These are phyloP conservation scores for Myotis daubentonii DNA, from an alignment of 2,797 vertebrate genomes.

Conservation along the genomic window DNA sequence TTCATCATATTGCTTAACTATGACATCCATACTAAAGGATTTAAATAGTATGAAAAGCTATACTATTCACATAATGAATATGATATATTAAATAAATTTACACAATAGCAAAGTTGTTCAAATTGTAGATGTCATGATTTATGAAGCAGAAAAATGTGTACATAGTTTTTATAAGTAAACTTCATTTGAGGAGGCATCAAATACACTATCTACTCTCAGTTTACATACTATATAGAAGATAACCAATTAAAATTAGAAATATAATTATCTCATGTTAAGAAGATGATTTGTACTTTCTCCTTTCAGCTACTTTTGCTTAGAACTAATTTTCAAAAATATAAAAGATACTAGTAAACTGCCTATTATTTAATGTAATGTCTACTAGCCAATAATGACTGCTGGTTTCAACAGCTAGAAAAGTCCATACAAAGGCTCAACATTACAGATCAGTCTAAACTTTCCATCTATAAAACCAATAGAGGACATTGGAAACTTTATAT, in stretches of 20 bases:
- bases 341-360: not conserved
- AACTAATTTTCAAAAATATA: not conserved
- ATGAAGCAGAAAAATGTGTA: not conserved
- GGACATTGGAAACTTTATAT: not conserved
- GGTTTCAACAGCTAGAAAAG: not conserved
- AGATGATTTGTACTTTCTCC: not conserved
- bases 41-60: not conserved
- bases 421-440: not conserved
- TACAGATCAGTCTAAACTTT: not conserved
- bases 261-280: not conserved
- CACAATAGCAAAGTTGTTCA: not conserved
- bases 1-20: not conserved
- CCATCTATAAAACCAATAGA: not conserved
- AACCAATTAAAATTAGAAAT: not conserved
- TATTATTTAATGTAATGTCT: not conserved
- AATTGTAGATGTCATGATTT: slow-evolving; percentile 1
- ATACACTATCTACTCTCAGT: not conserved
- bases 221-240: not conserved
- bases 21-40: not conserved
- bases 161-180: not conserved
- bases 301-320: not conserved
- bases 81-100: not conserved
- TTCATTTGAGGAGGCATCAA: slow-evolving; percentile 6
- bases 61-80: not conserved
- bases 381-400: not conserved